Base-by-base conservation (phyloP, 2,797 vertebrate species). In the Urophycis tenuis region DNA sequence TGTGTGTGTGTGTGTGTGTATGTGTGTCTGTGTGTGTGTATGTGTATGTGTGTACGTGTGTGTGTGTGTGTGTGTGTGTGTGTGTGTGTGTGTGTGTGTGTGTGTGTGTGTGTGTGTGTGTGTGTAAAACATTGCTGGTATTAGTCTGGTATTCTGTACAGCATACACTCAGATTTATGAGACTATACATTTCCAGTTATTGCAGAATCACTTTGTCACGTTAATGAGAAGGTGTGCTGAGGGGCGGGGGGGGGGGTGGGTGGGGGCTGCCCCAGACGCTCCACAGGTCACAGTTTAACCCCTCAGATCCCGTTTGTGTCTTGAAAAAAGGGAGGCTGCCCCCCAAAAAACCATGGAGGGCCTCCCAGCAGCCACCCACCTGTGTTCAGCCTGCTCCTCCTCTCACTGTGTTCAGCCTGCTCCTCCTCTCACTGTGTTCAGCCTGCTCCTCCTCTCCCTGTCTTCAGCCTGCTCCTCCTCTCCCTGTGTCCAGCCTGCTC, bases 311-410 rank as follows among this genome's bases (percentile, higher is more conserved):
- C 22, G 9, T 53, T 5, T 41, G 14, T 7, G 45, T 25, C 53
- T n/a, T 25, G 53, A 60, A 25, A 25, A 25, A 67, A 29, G n/a
- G n/a, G n/a, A 67, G 25, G 60, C 25, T 67, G 10, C 60, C 81
- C 79, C 83, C 30, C 78, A 45, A 75, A 81, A 75, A 86, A 82
- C 79, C n/a, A n/a, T n/a, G n/a, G n/a, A n/a, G n/a, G n/a, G 82
- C 74, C 84, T 80, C 88, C 80, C 86, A 83, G 89, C 85, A 86
- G 83, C 74, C 80, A 86, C 79, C 90, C 83, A 81, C n/a, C n/a
- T n/a, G n/a, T n/a, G n/a, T n/a, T n/a, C n/a, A n/a, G n/a, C n/a
- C n/a, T n/a, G n/a, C n/a, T n/a, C n/a, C n/a, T n/a, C n/a, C n/a
- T n/a, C n/a, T n/a, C n/a, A n/a, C n/a, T n/a, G n/a, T n/a, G n/a